These are phyloP conservation scores for Xyliphius kryptos DNA, from an alignment of 2,113 vertebrate species.

Conservation along the genomic window DNA sequence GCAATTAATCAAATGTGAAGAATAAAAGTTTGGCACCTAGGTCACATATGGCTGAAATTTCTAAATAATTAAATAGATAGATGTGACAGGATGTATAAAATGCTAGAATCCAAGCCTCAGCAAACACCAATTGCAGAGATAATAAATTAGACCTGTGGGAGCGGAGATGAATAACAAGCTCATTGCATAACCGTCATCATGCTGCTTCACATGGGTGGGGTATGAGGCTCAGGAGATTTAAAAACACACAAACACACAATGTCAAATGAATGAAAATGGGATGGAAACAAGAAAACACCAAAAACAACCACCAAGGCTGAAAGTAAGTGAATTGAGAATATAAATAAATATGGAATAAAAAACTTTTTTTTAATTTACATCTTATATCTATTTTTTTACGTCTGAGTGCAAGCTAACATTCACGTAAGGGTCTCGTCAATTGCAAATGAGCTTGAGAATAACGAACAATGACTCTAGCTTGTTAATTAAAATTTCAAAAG, in stretches of 20 bases:
- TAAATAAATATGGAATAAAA: background rate
- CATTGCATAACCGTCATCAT: slow-evolving; percentile 10
- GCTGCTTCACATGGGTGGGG: slow-evolving; percentile 11
- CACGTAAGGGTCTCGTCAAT: slow-evolving; percentile 16
- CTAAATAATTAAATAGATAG: too few species aligned
- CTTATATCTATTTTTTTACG: background rate
- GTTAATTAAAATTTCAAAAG: slow-evolving; percentile 33
- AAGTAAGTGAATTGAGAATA: background rate
- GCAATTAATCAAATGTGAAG: too few species aligned
- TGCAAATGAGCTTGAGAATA: slow-evolving; percentile 23
- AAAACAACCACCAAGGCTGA: background rate
- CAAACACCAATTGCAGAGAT: background rate
- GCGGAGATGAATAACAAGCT: slow-evolving; percentile 5
- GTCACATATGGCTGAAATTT: too few species aligned
- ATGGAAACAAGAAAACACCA: background rate
- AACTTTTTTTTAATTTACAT: background rate
- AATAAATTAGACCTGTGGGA: slow-evolving; percentile 10
- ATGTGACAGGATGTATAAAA: too few species aligned
- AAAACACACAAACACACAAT: background rate
- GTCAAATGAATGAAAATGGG: background rate
- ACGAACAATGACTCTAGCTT: slow-evolving; percentile 9
- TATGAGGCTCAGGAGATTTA: background rate
- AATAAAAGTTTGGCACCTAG: too few species aligned
- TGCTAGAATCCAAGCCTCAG: background rate
- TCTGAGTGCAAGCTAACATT: background rate